Percentiles rank a stretch among this genome's conserved stretches.
phyloP scores from a whole-genome alignment of 1,140 invertebrate genomes.

The Fragariocoptes setiger region DNA sequence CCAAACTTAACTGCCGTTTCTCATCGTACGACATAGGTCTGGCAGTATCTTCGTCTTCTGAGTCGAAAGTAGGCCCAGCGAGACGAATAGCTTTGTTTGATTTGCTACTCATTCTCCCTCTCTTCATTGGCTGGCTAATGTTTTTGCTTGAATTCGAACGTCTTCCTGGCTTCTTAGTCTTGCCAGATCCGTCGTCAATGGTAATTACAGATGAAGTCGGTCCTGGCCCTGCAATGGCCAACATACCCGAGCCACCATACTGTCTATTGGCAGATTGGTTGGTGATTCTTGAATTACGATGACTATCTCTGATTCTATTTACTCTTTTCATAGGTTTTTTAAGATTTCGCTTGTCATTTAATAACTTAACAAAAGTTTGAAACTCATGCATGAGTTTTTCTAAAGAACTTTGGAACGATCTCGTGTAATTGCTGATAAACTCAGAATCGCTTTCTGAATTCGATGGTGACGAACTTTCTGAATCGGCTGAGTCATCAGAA shows the following conservation, averaged over 20 bases:
- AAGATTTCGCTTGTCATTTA: slow-evolving; percentile 4
- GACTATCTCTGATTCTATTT: slow-evolving; percentile 8
- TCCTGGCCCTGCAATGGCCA: too few relatives aligned
- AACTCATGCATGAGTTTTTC: slow-evolving; percentile 18
- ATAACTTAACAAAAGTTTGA: slow-evolving; percentile 1
- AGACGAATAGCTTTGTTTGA: slow-evolving; percentile 10
- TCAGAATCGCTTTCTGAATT: slow-evolving; percentile 16
- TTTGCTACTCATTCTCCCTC: slow-evolving; percentile 14
- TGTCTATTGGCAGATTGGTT: slow-evolving; percentile 10
- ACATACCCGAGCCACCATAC: neutral
- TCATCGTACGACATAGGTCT: slow-evolving; percentile 99
- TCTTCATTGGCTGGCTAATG: slow-evolving; percentile 13
- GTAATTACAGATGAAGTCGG: neutral
- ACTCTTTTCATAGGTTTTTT: slow-evolving; percentile 32
- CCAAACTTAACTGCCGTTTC: slow-evolving; percentile 82
- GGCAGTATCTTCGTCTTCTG: slow-evolving; percentile 81
- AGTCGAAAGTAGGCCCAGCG: slow-evolving; percentile 29
- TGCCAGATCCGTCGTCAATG: slow-evolving; percentile 5
- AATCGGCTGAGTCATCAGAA: neutral
- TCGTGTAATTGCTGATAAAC: neutral
- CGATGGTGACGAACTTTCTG: slow-evolving; percentile 9
- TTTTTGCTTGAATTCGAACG: slow-evolving; percentile 13
- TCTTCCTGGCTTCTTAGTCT: slow-evolving; percentile 9
- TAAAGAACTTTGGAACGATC: neutral
- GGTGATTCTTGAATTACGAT: slow-evolving; percentile 13